Evolutionary conservation across 1,140 invertebrate genomes (phyloP).

Genomic region (Adelges cooleyi): DNA sequence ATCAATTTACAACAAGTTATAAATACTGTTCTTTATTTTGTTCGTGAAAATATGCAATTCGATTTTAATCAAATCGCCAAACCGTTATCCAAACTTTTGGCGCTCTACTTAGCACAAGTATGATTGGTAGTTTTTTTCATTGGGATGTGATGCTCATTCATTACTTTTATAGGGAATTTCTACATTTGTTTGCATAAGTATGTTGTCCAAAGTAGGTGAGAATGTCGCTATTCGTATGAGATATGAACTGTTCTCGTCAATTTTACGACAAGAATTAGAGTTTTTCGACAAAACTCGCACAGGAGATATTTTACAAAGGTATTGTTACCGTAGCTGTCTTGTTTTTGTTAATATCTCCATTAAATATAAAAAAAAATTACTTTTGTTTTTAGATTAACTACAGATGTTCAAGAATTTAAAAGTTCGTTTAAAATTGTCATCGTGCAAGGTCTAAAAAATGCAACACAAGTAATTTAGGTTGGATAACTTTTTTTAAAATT

Average conservation of each 20-base stretch:
- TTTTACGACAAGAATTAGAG: slow-evolving; percentile 74
- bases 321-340: slow-evolving; percentile 19
- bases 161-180: slow-evolving; percentile 56
- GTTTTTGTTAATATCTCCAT: not conserved
- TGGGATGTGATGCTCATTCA: slow-evolving; percentile 7
- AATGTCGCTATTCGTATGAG: slow-evolving; percentile 67
- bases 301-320: slow-evolving; percentile 81
- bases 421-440: slow-evolving; percentile 86
- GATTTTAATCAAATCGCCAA: slow-evolving; percentile 51
- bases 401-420: slow-evolving; percentile 94
- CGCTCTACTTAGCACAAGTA: slow-evolving; percentile 59
- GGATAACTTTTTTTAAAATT: no score
- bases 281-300: slow-evolving; percentile 86
- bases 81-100: slow-evolving; percentile 53
- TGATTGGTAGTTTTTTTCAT: slow-evolving; percentile 31
- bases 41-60: slow-evolving; percentile 34
- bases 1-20: slow-evolving; percentile 61
- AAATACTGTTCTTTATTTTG: slow-evolving; percentile 54
- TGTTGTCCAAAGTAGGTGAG: slow-evolving; percentile 76
- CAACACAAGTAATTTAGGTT: slow-evolving; percentile 50
- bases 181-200: slow-evolving; percentile 80
- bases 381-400: slow-evolving; percentile 55
- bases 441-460: slow-evolving; percentile 73
- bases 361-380: not conserved
- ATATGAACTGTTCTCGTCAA: slow-evolving; percentile 66